Evolutionary conservation across 2,113 vertebrate genomes (phyloP).

Genomic region (Mionectes macconnelli): DNA sequence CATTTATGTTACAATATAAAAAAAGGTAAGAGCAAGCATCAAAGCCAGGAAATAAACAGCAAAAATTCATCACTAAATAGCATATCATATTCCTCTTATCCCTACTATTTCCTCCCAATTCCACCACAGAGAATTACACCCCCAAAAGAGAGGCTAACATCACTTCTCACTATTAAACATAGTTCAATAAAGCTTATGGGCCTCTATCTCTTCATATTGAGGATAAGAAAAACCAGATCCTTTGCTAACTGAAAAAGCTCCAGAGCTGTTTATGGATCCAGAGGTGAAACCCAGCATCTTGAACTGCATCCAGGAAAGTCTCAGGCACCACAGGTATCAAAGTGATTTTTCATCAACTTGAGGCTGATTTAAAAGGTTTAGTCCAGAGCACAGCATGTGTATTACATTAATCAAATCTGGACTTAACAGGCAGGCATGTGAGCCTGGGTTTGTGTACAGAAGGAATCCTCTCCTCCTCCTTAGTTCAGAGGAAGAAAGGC

Average conservation of each 20-base stretch:
- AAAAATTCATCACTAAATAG: not conserved
- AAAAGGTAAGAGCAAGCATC: not conserved
- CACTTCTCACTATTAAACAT: not conserved
- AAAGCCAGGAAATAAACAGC: not conserved
- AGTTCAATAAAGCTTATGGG: not conserved
- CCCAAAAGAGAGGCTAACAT: not conserved
- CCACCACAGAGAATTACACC: not conserved
- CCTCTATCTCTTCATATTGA: not conserved
- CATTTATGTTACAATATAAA: not conserved
- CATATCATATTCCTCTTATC: not conserved
- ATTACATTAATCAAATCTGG: not conserved
- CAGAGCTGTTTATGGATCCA: not conserved
- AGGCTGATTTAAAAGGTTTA: not conserved
- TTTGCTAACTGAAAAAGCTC: not conserved
- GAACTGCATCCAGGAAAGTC: not conserved
- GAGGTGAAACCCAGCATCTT: not conserved
- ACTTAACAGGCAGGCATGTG: not conserved
- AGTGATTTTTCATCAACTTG: not conserved
- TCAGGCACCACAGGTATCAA: not conserved
- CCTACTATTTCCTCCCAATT: not conserved
- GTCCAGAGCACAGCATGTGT: not conserved
- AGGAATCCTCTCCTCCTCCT: not conserved
- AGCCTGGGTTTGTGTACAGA: not conserved
- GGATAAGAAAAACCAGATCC: not conserved
- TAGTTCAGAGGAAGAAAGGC: not conserved